Evolutionary conservation across 1,140 invertebrate genomes (phyloP), one percentile per base, ranked within the genome.

Genomic region (Chrysomallon squamiferum): DNA sequence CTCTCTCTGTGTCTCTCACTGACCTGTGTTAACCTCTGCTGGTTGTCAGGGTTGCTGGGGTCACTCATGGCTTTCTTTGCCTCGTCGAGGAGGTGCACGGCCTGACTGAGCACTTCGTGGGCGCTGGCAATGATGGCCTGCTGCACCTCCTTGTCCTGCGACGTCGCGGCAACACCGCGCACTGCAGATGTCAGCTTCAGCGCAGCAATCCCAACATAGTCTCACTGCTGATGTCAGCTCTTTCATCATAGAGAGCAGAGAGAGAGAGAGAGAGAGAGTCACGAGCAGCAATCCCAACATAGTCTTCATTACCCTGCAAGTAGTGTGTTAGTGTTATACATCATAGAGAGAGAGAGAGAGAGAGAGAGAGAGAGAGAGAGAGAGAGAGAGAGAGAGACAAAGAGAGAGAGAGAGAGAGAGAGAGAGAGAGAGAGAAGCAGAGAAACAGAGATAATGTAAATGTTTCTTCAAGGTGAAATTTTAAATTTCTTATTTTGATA

Each of bases 211-310:
- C 93, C 92, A 0, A 93, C 93, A 80, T 94, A 94, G 66, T 90
- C 90, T 65, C 18, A 6, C 3, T 11, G n/a, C 9, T n/a, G n/a
- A 49, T 49, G 47, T 25, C 47, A 49, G 18, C 7, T 2, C 2
- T n/a, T 22, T 6, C 18, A 4, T 43, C 41, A 6, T 5, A 45
- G 33, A 5, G 38, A 45, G 56, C 90, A 88, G 2, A 96, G 82
- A 4, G 91, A 89, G n/a, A n/a, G n/a, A n/a, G n/a, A n/a, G n/a
- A n/a, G n/a, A n/a, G n/a, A n/a, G 92, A 93, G 75, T 95, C 93
- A 49, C 92, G 85, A 2, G 93, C 92, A 11, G 93, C 92, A 62
- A 91, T 90, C 2, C 93, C 92, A 0, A 93, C 93, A 80, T 94
- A 94, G 66, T 90, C 90, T 65, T 93, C 90, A 81, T 95, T 95